Evolutionary conservation across 2,888 invertebrate genomes (phyloP), one percentile per base, ranked within the genome.

Genomic region (Tenthredo distinguenda): DNA sequence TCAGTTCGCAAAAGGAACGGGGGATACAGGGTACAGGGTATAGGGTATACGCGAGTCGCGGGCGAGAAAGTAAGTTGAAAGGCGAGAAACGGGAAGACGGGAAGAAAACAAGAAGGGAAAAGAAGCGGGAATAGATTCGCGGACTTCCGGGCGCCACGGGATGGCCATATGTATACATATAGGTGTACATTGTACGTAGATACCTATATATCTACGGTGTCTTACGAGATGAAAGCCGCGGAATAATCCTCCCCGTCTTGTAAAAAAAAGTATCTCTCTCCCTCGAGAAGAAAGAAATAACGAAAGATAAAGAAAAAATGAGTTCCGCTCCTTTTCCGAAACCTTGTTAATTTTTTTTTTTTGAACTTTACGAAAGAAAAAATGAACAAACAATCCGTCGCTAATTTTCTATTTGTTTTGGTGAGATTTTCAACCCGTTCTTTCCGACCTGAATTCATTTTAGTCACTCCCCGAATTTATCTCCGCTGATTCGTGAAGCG

Each of bases 21-120:
- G 26, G 2, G 10, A 9, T 71, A 18, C 26, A 26, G 26, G 26
- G 26, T 71, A 34, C n/a, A n/a, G n/a, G n/a, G n/a, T 34, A 21
- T 15, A 26, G 12, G 31, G 26, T 65, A 26, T 65, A 31, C 10
- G 12, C 12, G 26, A 74, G 37, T n/a, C 26, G 62, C 72, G 76
- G 84, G 83, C 34, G 50, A 79, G 86, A 84, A 86, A 86, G 84
- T 82, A 86, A 87, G 83, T 86, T 85, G 82, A 85, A 79, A 87
- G 47, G 55, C 72, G 84, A 37, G 72, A 85, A 83, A 84, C 50
- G 77, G 72, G 72, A 47, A 71, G 0, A 72, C n/a, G 43, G 84
- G 85, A 81, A 50, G 26, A 81, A 85, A 50, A 79, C 21, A 82
- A 34, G 15, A 37, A 43, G 15, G 31, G 31, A 58, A 68, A 76